Base-by-base conservation (phyloP, 2,113 vertebrate genomes). In the Dipodomys stephensi region DNA sequence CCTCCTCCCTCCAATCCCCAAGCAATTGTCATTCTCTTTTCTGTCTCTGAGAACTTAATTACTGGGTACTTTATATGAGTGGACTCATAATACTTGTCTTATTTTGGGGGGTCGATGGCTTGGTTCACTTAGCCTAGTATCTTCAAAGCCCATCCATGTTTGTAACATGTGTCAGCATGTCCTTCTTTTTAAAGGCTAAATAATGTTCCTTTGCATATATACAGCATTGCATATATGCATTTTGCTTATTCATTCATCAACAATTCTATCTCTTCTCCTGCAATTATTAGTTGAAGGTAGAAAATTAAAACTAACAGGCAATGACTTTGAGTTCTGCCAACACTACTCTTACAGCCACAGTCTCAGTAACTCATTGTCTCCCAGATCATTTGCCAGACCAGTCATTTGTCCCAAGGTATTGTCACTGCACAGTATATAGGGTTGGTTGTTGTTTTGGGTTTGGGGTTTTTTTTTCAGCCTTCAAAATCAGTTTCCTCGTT, bases 301-400 rank as follows among this genome's bases (percentile, higher is more conserved):
- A 88, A 93, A 90, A 80, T 71, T 84, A 83, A 92, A 80, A 15
- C 57, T 67, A 92, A 35, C 18, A 69, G 28, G 68, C 9, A 44
- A 57, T 53, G 73, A 49, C 35, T 77, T 2, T 82, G 57, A 80
- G 28, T 92, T 71, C 20, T 32, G 10, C 35, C n/a, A 77, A 28
- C 25, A 3, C 10, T 27, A 86, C 28, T 22, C 15, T 25, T 84
- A 6, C 22, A 71, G 13, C 30, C 16, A 30, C 6, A 20, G 30
- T 57, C 8, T 91, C 44, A 23, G 18, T 57, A 46, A 49, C n/a
- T 64, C 6, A 7, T 30, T 16, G 30, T 74, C 44, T 79, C 81
- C 16, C 44, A 32, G 46, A n/a, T 19, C 73, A 39, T 39, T 39
- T 39, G 65, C 28, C 4, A 12, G 12, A 11, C 28, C 25, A 79